Evolutionary conservation across 1,140 invertebrate genomes (phyloP).

Genomic region (Cardiocondyla obscurior): DNA sequence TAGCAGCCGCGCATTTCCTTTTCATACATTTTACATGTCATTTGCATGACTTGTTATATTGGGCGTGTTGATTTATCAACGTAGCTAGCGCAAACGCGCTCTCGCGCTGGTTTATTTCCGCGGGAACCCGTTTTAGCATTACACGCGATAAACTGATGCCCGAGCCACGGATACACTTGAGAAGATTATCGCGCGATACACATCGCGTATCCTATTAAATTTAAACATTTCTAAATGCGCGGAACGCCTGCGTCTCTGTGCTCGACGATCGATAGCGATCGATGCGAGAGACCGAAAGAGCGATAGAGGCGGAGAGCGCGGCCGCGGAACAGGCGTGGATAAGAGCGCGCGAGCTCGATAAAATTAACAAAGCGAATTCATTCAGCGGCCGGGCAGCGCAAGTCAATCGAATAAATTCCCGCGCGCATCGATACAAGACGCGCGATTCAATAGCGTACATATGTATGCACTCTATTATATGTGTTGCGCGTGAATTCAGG

Average conservation of each 20-base stretch:
- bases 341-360: slow-evolving; percentile 29
- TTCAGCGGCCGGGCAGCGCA: slow-evolving; percentile 21
- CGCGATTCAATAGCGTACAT: not conserved
- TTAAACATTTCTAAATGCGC: slow-evolving; percentile 43
- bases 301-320: not conserved
- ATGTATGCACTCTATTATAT: not conserved
- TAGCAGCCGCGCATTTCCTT: too few species aligned
- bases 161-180: not conserved
- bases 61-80: not conserved
- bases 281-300: not conserved
- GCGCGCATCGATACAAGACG: slow-evolving; percentile 20
- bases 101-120: not conserved
- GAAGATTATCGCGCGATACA: slow-evolving; percentile 31
- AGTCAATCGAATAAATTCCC: slow-evolving; percentile 39
- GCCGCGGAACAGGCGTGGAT: not conserved
- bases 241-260: not conserved
- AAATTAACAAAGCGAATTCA: slow-evolving; percentile 58
- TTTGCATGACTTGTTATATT: not conserved
- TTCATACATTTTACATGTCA: too few species aligned
- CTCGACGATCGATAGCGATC: slow-evolving; percentile 42
- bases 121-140: not conserved
- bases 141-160: not conserved
- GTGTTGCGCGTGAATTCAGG: slow-evolving; percentile 32
- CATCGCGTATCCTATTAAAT: slow-evolving; percentile 41
- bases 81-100: not conserved